Percentiles rank a stretch among this genome's conserved stretches.
Evolutionary conservation across 2,113 vertebrate species (phyloP).

Genomic region (Ictalurus punctatus): DNA sequence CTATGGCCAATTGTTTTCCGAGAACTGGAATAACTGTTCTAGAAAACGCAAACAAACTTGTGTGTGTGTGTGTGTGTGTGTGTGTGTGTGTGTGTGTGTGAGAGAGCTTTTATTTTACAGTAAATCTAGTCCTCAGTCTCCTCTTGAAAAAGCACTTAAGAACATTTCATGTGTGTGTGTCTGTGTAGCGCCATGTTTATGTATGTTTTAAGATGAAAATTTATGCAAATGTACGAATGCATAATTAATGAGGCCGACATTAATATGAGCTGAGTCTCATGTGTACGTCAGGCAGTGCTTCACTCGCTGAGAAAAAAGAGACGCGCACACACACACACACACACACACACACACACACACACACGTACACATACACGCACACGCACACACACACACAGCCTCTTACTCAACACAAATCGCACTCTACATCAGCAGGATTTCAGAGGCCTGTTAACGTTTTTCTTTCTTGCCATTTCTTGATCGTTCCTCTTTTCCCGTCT

Average conservation of each 20-base stretch:
- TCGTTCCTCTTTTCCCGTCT: not conserved
- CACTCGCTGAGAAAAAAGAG: not conserved
- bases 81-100: not conserved
- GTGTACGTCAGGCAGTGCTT: not conserved
- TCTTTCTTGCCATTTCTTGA: not conserved
- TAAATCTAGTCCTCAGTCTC: not conserved
- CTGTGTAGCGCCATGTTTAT: no score
- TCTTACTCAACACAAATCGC: not conserved
- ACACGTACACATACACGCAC: no score
- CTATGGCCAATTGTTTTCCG: not conserved
- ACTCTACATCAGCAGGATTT: slow-evolving; percentile 2
- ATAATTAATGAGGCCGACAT: slow-evolving; percentile 3
- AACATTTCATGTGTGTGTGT: not conserved
- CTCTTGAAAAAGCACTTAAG: slow-evolving; percentile 1
- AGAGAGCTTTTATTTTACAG: slow-evolving; percentile 21
- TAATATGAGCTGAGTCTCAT: not conserved
- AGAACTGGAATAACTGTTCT: not conserved
- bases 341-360: slow-evolving; percentile 1
- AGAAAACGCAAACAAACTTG: not conserved
- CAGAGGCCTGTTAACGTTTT: not conserved
- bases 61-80: not conserved
- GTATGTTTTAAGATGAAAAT: not conserved
- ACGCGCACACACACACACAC: no score
- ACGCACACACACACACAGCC: not conserved
- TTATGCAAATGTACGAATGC: not conserved